phyloP scores from a whole-genome alignment of 2,113 vertebrate genomes.

The Gallinago paraguaiae region DNA sequence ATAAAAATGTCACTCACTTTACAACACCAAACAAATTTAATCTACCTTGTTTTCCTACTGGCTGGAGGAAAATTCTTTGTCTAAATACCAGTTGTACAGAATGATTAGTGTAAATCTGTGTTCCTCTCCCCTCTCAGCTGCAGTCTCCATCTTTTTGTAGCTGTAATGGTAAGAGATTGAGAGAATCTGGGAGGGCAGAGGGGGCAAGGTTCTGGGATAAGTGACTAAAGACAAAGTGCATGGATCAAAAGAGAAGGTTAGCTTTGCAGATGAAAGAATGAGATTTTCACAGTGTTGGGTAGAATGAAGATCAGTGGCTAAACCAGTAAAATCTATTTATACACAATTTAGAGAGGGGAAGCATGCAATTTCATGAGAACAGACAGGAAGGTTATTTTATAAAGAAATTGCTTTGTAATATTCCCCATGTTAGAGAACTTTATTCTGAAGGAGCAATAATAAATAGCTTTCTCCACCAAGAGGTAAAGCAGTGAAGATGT shows the following conservation, averaged over 20 bases:
- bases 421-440: not conserved
- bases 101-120: not conserved
- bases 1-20: constrained; percentile 28
- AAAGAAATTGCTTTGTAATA: not conserved
- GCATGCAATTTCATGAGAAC: not conserved
- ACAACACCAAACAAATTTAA: constrained; percentile 5
- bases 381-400: not conserved
- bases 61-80: constrained; percentile 20
- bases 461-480: not conserved
- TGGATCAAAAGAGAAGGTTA: not conserved
- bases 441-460: not conserved
- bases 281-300: fast-evolving
- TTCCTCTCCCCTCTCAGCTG: not conserved
- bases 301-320: not conserved
- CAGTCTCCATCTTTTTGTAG: not conserved
- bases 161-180: not conserved
- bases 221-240: not conserved
- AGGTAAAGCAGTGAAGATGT: not conserved
- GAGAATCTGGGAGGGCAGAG: not conserved
- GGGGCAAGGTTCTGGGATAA: not conserved
- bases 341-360: not conserved
- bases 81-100: constrained; percentile 19
- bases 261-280: not conserved
- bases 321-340: not conserved
- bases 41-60: not conserved